Percentiles rank a stretch among this genome's conserved stretches.
phyloP scores from a whole-genome alignment of 2,113 vertebrate genomes.

The Vicugna pacos region DNA sequence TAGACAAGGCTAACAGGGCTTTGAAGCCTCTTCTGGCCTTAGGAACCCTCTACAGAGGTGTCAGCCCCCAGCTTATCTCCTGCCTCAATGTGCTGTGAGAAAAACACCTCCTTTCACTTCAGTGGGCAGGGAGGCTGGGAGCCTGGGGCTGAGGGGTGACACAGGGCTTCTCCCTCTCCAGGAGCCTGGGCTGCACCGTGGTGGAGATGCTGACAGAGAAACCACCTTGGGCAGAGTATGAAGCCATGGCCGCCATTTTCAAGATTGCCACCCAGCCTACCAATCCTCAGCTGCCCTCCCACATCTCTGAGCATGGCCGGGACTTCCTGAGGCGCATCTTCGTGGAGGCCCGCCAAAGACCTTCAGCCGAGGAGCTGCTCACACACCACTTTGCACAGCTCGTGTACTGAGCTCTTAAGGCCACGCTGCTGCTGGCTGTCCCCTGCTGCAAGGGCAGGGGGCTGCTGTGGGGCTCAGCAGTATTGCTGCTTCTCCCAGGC shows the following conservation, averaged over 20 bases:
- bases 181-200: conserved; percentile 97
- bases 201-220: conserved; percentile 99
- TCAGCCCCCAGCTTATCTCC: background rate
- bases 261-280: conserved; percentile 98
- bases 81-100: background rate
- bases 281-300: conserved; percentile 94
- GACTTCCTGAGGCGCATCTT: conserved; percentile 97
- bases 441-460: conserved; percentile 25
- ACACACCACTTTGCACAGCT: conserved; percentile 97
- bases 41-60: background rate
- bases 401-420: conserved; percentile 89
- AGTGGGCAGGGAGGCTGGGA: background rate
- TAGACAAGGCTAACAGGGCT: background rate
- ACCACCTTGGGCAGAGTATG: conserved; percentile 97
- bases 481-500: conserved; percentile 76
- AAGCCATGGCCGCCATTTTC: conserved; percentile 98
- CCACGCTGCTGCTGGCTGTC: conserved; percentile 54
- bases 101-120: background rate
- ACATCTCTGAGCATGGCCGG: conserved; percentile 93
- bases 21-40: background rate
- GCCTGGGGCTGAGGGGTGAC: background rate
- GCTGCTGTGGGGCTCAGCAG: conserved; percentile 50
- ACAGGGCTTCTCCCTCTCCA: conserved; percentile 76
- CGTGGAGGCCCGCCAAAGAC: conserved; percentile 96
- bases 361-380: conserved; percentile 97